Evolutionary conservation across 1,140 invertebrate genomes (phyloP).

Genomic region (Parasteatoda tepidariorum): DNA sequence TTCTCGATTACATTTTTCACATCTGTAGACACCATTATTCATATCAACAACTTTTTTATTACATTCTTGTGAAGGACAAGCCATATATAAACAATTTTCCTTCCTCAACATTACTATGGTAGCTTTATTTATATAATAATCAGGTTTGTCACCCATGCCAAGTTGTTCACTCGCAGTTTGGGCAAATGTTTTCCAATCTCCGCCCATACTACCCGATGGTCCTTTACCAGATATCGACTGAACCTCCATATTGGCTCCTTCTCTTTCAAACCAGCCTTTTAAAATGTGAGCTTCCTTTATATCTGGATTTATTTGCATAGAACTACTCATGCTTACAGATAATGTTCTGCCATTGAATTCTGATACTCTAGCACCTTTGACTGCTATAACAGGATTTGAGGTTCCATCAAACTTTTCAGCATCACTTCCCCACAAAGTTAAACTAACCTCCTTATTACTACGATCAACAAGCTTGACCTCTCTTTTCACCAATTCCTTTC

Average conservation of each 20-base stretch:
- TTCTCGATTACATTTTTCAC: constrained; percentile 92
- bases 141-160: constrained; percentile 78
- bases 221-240: constrained; percentile 74
- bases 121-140: constrained; percentile 81
- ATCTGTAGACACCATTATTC: constrained; percentile 87
- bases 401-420: constrained; percentile 86
- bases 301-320: constrained; percentile 86
- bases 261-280: constrained; percentile 89
- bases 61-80: constrained; percentile 86
- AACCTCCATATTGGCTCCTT: constrained; percentile 74
- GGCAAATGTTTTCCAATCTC: constrained; percentile 75
- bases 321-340: constrained; percentile 60
- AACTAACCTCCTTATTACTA: constrained; percentile 76
- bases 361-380: constrained; percentile 81
- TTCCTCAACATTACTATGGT: constrained; percentile 77
- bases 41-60: constrained; percentile 94
- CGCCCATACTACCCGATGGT: constrained; percentile 62
- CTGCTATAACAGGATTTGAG: constrained; percentile 82
- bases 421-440: constrained; percentile 73
- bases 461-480: constrained; percentile 90
- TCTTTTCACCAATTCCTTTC: constrained; percentile 88
- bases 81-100: constrained; percentile 89
- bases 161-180: constrained; percentile 78
- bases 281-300: constrained; percentile 86
- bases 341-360: constrained; percentile 79